phyloP scores from a whole-genome alignment of 2,113 vertebrate species.

The Daboia siamensis region DNA sequence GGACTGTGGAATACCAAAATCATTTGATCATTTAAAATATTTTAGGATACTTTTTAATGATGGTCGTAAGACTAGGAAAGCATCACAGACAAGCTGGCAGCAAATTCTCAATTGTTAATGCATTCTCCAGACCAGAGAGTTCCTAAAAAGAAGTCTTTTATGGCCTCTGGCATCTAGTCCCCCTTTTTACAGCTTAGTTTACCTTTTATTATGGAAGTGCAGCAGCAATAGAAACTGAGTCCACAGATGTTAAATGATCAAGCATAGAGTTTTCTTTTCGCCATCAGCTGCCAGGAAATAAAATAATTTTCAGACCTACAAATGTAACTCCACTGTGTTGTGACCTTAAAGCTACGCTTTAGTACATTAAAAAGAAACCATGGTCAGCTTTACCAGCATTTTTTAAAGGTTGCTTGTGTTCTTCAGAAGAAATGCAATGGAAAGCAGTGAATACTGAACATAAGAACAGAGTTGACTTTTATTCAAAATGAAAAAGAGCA shows the following conservation, averaged over 20 bases:
- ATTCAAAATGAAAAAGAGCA: neutral
- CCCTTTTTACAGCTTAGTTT: constrained; percentile 6
- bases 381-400: constrained; percentile 26
- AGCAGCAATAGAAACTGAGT: constrained; percentile 19
- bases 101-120: constrained; percentile 4
- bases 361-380: constrained; percentile 41
- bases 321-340: constrained; percentile 11
- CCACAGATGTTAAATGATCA: constrained; percentile 23
- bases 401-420: constrained; percentile 28
- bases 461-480: neutral
- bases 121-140: neutral
- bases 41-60: constrained; percentile 59
- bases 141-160: constrained; percentile 30
- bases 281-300: constrained; percentile 21
- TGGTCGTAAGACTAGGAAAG: constrained; percentile 42
- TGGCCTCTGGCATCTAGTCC: neutral
- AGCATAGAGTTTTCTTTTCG: constrained; percentile 27
- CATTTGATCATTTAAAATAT: constrained; percentile 55
- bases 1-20: constrained; percentile 44
- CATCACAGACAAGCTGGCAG: constrained; percentile 22
- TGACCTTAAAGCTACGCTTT: constrained; percentile 40
- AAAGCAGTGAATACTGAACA: neutral
- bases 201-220: constrained; percentile 2
- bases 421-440: constrained; percentile 6
- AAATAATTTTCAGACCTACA: constrained; percentile 19